These are phyloP conservation scores for Julus scanicus DNA, from an alignment of 2,888 invertebrate genomes.

Conservation along the genomic window DNA sequence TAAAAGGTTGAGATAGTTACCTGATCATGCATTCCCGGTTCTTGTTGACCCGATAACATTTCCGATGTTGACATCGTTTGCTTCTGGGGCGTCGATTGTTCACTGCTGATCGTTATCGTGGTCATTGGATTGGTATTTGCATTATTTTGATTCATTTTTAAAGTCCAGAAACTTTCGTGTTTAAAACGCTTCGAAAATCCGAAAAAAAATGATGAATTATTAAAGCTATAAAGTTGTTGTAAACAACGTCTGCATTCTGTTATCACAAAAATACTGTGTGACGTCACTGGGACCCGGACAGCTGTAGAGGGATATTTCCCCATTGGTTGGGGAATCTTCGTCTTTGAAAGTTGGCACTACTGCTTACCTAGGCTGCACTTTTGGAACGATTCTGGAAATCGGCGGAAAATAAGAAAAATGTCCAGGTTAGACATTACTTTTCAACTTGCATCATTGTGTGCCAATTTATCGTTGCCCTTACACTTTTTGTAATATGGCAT, in stretches of 20 bases:
- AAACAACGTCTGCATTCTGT: slow-evolving; percentile 14
- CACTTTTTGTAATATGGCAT: background rate
- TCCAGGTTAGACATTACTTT: background rate
- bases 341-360: background rate
- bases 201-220: background rate
- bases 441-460: background rate
- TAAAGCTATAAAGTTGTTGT: background rate
- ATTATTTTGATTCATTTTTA: background rate
- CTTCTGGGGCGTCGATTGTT: background rate
- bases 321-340: background rate
- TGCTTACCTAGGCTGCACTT: background rate
- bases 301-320: background rate
- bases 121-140: background rate
- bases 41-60: background rate
- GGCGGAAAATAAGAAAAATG: background rate
- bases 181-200: background rate
- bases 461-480: background rate
- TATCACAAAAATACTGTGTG: background rate
- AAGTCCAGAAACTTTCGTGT: background rate
- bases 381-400: background rate
- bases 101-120: slow-evolving; percentile 8
- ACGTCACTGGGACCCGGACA: background rate
- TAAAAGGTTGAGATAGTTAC: background rate
- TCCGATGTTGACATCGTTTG: background rate
- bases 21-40: background rate